A percentile compares a stretch with the other conserved stretches of the same genome.
phyloP scores from a whole-genome alignment of 2,888 invertebrate genomes.

The Rhorus exstirpatorius region DNA sequence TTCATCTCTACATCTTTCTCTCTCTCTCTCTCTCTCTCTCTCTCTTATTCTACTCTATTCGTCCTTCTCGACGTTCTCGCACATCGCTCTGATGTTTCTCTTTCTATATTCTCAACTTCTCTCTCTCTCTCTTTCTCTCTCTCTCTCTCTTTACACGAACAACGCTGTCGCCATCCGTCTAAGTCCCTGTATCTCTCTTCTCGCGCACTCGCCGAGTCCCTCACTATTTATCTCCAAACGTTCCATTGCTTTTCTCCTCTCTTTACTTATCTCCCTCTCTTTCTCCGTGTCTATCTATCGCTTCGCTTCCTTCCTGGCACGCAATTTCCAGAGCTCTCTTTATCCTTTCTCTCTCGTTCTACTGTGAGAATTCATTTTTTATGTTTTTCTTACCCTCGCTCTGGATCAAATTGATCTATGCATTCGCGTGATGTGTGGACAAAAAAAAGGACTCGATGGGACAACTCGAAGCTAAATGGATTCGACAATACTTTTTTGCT shows the following conservation, averaged over 20 bases:
- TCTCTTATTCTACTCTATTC: slow-evolving; percentile 44
- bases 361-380: not conserved
- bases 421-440: not conserved
- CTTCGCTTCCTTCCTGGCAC: slow-evolving; percentile 12
- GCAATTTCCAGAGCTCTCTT: slow-evolving; percentile 47
- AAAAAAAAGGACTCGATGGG: no score
- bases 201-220: slow-evolving; percentile 52
- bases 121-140: slow-evolving; percentile 2
- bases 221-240: slow-evolving; percentile 59
- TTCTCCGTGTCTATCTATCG: slow-evolving; percentile 14
- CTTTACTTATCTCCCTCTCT: slow-evolving; percentile 9
- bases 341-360: slow-evolving; percentile 4
- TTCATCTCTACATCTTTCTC: slow-evolving; percentile 46
- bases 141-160: slow-evolving; percentile 12
- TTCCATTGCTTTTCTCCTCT: slow-evolving; percentile 26
- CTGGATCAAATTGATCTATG: not conserved
- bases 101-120: slow-evolving; percentile 14
- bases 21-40: slow-evolving; percentile 45
- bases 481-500: no score
- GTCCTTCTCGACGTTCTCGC: slow-evolving; percentile 45
- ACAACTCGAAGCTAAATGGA: no score
- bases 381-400: not conserved
- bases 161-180: slow-evolving; percentile 48
- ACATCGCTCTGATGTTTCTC: slow-evolving; percentile 42
- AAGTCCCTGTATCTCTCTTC: slow-evolving; percentile 60